These are phyloP conservation scores for Aricia artaxerxes DNA, from an alignment of 2,888 invertebrate species.

Conservation along the genomic window DNA sequence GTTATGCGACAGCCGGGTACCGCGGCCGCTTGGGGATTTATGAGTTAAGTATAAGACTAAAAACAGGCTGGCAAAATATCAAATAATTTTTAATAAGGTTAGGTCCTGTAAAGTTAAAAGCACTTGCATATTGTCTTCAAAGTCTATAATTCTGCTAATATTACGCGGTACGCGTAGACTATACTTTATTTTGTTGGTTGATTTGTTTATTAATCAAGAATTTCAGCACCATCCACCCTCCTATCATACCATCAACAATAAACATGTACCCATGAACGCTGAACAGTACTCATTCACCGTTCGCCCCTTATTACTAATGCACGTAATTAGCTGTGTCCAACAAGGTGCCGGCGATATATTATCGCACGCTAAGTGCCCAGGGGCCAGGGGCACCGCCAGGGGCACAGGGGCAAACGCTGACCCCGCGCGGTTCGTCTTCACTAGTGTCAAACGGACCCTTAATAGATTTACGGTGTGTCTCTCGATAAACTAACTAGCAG, in stretches of 20 bases:
- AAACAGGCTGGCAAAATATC: too few relatives aligned
- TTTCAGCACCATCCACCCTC: not conserved
- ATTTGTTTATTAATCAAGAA: not conserved
- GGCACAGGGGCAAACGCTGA: slow-evolving; percentile 52
- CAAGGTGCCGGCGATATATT: slow-evolving; percentile 66
- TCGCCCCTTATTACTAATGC: slow-evolving; percentile 70
- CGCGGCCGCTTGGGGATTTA: too few relatives aligned
- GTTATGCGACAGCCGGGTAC: too few relatives aligned
- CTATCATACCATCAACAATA: not conserved
- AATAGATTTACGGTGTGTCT: slow-evolving; percentile 37
- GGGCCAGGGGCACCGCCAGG: slow-evolving; percentile 54
- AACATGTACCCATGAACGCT: slow-evolving; percentile 34
- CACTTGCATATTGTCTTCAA: too few relatives aligned
- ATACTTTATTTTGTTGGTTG: not conserved
- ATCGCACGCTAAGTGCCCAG: slow-evolving; percentile 67
- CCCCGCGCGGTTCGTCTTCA: slow-evolving; percentile 62
- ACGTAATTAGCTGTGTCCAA: slow-evolving; percentile 70
- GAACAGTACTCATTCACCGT: slow-evolving; percentile 40
- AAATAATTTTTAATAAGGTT: too few relatives aligned
- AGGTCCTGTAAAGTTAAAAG: too few relatives aligned
- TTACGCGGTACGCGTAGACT: not conserved
- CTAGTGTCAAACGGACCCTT: slow-evolving; percentile 58
- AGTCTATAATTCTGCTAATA: too few relatives aligned
- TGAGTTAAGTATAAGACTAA: too few relatives aligned
- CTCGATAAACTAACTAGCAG: slow-evolving; percentile 28